Evolutionary conservation across 2,888 invertebrate species (phyloP).

Genomic region (Tyria jacobaeae): DNA sequence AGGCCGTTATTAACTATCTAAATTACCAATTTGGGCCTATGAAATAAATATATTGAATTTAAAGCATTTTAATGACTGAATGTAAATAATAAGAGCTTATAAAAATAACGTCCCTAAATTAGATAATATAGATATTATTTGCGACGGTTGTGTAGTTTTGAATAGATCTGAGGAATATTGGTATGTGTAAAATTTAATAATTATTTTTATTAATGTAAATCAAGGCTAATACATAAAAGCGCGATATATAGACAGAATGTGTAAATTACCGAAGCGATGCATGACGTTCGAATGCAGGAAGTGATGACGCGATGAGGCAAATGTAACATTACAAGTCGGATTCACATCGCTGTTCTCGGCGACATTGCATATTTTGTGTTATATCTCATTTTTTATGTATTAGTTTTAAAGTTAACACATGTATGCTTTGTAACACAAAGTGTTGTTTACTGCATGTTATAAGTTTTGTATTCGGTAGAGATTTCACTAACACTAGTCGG

Average conservation of each 20-base stretch:
- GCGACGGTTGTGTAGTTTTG: constrained; percentile 71
- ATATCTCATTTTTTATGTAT: constrained; percentile 27
- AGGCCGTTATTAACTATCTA: constrained; percentile 51
- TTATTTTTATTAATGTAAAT: constrained; percentile 41
- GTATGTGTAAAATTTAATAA: constrained; percentile 46
- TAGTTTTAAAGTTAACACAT: constrained; percentile 56
- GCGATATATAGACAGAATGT: background rate
- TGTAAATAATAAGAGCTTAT: constrained; percentile 72
- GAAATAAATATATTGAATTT: constrained; percentile 49
- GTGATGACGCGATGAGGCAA: background rate
- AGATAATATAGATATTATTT: constrained; percentile 50
- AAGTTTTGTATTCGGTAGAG: constrained; percentile 25
- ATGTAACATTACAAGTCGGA: background rate
- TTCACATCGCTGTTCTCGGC: background rate
- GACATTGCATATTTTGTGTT: background rate
- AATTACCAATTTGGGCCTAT: constrained; percentile 47
- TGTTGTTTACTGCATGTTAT: constrained; percentile 54
- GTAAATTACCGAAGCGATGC: background rate
- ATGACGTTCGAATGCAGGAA: background rate
- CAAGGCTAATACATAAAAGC: constrained; percentile 21
- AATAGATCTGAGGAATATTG: constrained; percentile 69
- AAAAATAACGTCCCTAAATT: constrained; percentile 59
- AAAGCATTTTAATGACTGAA: constrained; percentile 66
- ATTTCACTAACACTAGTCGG: constrained; percentile 40
- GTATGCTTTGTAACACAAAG: constrained; percentile 60